Evolutionary conservation across 2,113 vertebrate species (phyloP).

Genomic region (Microcebus tavaratra): DNA sequence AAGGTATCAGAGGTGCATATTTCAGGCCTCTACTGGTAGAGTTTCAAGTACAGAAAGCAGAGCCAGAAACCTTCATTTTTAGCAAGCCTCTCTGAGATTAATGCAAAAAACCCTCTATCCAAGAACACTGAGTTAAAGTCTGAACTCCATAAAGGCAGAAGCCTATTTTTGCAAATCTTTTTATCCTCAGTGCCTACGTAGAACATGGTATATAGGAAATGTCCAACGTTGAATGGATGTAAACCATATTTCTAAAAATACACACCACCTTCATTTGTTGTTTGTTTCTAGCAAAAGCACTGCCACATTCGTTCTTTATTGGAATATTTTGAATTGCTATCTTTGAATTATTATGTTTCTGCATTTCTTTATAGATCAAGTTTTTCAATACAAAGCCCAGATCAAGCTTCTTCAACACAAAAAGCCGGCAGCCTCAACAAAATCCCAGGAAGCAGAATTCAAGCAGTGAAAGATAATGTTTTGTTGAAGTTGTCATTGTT

Average conservation of each 20-base stretch:
- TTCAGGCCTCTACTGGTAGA: background rate
- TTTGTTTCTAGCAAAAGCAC: slow-evolving; percentile 34
- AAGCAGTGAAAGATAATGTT: background rate
- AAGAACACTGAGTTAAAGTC: background rate
- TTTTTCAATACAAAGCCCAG: slow-evolving; percentile 15
- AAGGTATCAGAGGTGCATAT: background rate
- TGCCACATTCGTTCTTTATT: slow-evolving; percentile 32
- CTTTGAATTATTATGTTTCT: slow-evolving; percentile 21
- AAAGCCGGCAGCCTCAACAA: background rate
- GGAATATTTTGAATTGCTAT: slow-evolving; percentile 6
- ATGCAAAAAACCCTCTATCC: background rate
- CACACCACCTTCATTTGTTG: background rate
- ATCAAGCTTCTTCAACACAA: background rate
- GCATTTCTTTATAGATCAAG: background rate
- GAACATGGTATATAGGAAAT: background rate
- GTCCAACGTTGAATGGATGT: background rate
- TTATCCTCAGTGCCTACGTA: background rate
- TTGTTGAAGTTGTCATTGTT: background rate
- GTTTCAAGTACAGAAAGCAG: background rate
- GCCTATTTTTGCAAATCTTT: background rate
- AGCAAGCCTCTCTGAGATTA: background rate
- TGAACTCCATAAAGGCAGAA: background rate
- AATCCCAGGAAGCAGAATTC: background rate
- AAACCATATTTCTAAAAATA: slow-evolving; percentile 54
- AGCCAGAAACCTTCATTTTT: background rate